Evolutionary conservation across 2,888 invertebrate species (phyloP), one percentile per base, ranked within the genome.

Genomic region (Pedicia rivosa): DNA sequence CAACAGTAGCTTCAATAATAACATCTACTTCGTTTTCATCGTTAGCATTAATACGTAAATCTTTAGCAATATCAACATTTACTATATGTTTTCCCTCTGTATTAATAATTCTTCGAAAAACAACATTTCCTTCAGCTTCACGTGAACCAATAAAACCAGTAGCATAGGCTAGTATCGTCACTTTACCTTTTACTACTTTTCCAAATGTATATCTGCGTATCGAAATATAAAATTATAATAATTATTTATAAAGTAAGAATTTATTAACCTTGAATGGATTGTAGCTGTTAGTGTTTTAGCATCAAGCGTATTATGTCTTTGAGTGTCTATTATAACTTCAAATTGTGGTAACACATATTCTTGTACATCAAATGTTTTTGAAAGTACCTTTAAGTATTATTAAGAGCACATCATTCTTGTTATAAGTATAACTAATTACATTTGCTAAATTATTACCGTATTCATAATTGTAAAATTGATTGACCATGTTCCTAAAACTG

Each of bases 271-370:
- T 13, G 92, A 80, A 36, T 78, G 73, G 4, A 95, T 70, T 15
- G 82, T 79, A 16, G 82, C 81, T 14, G 69, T 70, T 33, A 94
- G 69, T 42, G 75, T 72, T 30, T 77, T 78, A 36, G 88, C 86
- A 44, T 74, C 74, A 54, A 84, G 80, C 2, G 88, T 78, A 5
- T 79, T 72, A 57, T 87, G 86, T 37, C 79, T 72, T 1, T 86
- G 81, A 22, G 88, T 71, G 44, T 82, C 75, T 42, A 95, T 74
- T 20, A 72, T 72, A 40, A 95, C 83, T 52, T 91, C 78, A 59
- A 92, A 97, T 55, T 92, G 92, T 0, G 97, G 97, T 46, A 90
- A 62, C 37, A 95, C 81, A 50, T 90, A 91, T 60, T 90, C 86
- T 6, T 88, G 87, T 5, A 94, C 84, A 54, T 82, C 72, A 39